Conservation (phyloP, 37 sponge, comb jelly and placozoan genomes). For the Aphrocallistes beatrix region DNA sequence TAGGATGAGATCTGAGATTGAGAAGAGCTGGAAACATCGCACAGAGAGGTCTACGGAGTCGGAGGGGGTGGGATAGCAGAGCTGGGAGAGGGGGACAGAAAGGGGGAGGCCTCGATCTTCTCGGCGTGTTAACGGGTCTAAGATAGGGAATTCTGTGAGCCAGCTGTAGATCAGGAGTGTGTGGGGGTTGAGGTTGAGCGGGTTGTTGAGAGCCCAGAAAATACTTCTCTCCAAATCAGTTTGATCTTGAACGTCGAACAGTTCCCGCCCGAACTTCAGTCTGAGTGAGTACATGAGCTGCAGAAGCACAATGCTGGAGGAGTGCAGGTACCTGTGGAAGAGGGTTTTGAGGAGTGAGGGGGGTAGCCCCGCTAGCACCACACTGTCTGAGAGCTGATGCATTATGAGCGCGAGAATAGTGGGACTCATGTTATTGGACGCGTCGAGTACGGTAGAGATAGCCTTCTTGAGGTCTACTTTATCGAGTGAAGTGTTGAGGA, state of each 20-base stretch:
- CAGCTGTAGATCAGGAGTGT: neutral
- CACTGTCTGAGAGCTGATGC: neutral
- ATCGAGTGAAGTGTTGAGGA: neutral
- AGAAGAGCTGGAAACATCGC: neutral
- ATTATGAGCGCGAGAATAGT: neutral
- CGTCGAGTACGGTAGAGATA: neutral
- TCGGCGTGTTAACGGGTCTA: neutral
- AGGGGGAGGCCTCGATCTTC: neutral
- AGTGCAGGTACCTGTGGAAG: neutral
- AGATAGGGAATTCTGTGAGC: neutral
- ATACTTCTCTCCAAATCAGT: neutral
- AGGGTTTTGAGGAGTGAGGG: neutral
- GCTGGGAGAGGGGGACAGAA: neutral
- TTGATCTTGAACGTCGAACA: neutral
- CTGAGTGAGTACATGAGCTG: constrained; percentile 2
- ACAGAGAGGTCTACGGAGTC: neutral
- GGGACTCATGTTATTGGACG: neutral
- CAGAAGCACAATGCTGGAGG: neutral
- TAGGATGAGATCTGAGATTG: neutral
- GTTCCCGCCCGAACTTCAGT: neutral
- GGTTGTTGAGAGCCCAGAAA: constrained; percentile 5
- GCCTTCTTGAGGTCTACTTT: constrained; percentile 9
- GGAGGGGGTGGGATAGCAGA: constrained; percentile 11
- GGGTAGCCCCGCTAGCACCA: neutral
- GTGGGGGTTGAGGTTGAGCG: constrained; percentile 9